Evolutionary conservation across 2,888 invertebrate genomes (phyloP).

Genomic region (Diabrotica balteata): DNA sequence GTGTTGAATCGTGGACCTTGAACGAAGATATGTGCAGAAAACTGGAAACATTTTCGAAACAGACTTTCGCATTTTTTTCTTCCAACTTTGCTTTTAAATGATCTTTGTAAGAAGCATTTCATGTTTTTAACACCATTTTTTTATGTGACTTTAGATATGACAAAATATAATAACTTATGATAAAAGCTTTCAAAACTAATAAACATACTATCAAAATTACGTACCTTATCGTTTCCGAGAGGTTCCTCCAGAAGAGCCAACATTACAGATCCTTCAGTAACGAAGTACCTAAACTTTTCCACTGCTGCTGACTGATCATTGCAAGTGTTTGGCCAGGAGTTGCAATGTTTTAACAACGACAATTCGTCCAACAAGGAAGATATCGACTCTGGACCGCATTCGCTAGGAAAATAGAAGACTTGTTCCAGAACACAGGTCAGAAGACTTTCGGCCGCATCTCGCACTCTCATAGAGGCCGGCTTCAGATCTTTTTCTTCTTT

Average conservation of each 20-base stretch:
- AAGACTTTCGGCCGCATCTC: conserved; percentile 95
- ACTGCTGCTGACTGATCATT: conserved; percentile 68
- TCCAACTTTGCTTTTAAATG: no score
- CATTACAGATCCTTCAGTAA: conserved; percentile 88
- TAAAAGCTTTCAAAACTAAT: no score
- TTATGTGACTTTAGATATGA: neutral
- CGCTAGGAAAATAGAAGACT: conserved; percentile 84
- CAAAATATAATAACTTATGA: neutral
- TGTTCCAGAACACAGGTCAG: conserved; percentile 91
- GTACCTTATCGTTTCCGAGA: conserved; percentile 70
- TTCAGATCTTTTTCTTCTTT: conserved; percentile 96
- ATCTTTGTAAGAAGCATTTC: no score
- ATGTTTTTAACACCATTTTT: neutral
- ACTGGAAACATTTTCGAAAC: no score
- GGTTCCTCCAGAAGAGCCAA: conserved; percentile 91
- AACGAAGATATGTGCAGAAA: no score
- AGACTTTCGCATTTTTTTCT: no score
- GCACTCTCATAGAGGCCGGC: conserved; percentile 96
- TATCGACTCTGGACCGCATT: conserved; percentile 82
- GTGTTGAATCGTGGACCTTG: no score
- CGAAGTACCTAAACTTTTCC: conserved; percentile 84
- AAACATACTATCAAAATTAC: neutral
- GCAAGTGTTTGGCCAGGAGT: conserved; percentile 65
- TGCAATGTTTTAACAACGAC: conserved; percentile 78
- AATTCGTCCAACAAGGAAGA: conserved; percentile 90